Evolutionary conservation across 2,888 invertebrate species (phyloP), one percentile per base, ranked within the genome.

Genomic region (Tenthredo distinguenda): DNA sequence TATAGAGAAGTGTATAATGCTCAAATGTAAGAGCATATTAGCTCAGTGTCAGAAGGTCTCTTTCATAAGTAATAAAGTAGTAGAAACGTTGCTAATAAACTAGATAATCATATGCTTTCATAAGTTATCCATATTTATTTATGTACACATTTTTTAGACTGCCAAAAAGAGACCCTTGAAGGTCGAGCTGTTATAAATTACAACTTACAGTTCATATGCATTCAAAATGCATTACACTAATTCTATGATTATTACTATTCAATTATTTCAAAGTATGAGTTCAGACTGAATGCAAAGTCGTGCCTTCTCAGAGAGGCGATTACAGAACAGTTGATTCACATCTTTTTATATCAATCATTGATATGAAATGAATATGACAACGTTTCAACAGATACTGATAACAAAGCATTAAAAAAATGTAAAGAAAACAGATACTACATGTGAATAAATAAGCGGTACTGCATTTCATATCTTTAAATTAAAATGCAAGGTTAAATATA

Each of bases 1-100:
- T 87, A 87, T 72, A 82, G 82, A 65, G 58, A 74, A 62, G 10
- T 74, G 74, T 77, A 50, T 18, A 50, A 47, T 21, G 77, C 34
- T 77, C 18, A 4, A 77, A 34, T 68, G 34, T 68, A 34, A 34
- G 18, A 34, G 34, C 68, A 34, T 62, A 62, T 62, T 12, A 58
- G 4, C 58, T 37, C 62, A 81, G 21, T 40, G 4, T 58, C 58
- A 62, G 62, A 81, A 81, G 62, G 40, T 81, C 62, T 62, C 81
- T 81, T 62, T n/a, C 37, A 81, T 50, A 40, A 81, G 55, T 77
- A 26, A 55, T 10, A 77, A 47, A 47, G 50, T 50, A 15, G 18
- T 34, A 47, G 21, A 55, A 50, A 77, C 31, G 55, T 4, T 12
- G 7, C 31, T 77, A 74, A 43, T 74, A 12, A 21, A 74, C 0